These are phyloP conservation scores for Hippocampus kuda DNA, from an alignment of 2,797 vertebrate genomes.

Conservation along the genomic window DNA sequence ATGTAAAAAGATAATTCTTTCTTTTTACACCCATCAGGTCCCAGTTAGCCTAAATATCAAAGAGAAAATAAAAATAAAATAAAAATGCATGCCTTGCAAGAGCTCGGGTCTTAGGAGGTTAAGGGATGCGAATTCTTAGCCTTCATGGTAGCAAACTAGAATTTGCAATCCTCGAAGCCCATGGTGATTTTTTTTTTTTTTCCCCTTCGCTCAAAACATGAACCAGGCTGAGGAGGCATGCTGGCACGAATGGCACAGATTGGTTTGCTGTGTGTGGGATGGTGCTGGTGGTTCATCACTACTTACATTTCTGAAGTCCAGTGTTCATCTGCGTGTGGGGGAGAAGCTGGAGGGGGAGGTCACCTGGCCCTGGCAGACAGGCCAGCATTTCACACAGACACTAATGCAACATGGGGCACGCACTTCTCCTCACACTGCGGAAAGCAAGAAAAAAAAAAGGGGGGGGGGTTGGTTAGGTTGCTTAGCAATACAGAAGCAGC, in stretches of 20 bases:
- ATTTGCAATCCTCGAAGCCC: too few species aligned
- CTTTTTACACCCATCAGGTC: too few species aligned
- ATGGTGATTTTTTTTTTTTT: too few species aligned
- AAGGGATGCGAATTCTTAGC: too few species aligned
- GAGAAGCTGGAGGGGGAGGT: slow-evolving; percentile 97
- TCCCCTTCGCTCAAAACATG: too few species aligned
- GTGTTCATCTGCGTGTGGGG: slow-evolving; percentile 99
- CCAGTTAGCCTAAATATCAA: too few species aligned
- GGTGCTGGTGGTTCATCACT: slow-evolving; percentile 12
- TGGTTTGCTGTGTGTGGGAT: not conserved
- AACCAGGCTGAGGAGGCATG: not conserved
- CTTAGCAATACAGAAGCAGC: slow-evolving; percentile 45
- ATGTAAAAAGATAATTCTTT: too few species aligned
- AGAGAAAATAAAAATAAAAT: too few species aligned
- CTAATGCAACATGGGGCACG: slow-evolving; percentile 88
- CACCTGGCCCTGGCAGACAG: slow-evolving; percentile 97
- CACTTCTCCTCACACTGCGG: slow-evolving; percentile 87
- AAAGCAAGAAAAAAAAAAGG: slow-evolving; percentile 13
- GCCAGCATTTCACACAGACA: slow-evolving; percentile 97
- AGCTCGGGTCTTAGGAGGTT: too few species aligned
- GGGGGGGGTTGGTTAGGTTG: slow-evolving; percentile 47
- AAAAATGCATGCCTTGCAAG: too few species aligned
- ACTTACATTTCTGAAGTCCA: slow-evolving; percentile 99
- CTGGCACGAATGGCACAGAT: not conserved
- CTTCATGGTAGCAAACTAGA: too few species aligned